phyloP scores from a whole-genome alignment of 2,113 vertebrate genomes.

The Castor canadensis region DNA sequence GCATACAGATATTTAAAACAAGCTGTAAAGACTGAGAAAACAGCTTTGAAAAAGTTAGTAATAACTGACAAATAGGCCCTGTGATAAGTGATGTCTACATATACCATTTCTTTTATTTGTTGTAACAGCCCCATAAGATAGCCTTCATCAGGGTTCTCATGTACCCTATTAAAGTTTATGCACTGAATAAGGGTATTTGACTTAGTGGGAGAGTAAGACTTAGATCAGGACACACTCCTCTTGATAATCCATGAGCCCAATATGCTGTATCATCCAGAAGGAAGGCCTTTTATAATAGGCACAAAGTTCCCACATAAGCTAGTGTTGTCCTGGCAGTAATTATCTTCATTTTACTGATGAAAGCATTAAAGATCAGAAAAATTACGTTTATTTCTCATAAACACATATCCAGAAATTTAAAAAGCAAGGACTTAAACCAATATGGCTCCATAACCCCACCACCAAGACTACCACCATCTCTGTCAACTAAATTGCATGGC shows the following conservation, averaged over 20 bases:
- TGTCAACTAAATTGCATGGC: not conserved
- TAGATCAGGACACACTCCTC: not conserved
- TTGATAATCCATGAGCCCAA: not conserved
- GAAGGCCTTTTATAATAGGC: not conserved
- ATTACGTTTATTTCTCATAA: conserved; percentile 1
- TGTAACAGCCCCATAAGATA: not conserved
- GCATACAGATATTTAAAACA: not conserved
- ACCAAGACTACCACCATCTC: not conserved
- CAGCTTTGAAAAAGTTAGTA: not conserved
- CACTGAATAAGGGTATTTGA: not conserved
- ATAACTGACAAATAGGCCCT: not conserved
- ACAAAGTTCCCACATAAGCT: not conserved
- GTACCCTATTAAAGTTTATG: not conserved
- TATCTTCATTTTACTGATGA: not conserved
- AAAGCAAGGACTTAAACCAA: not conserved
- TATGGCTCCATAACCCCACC: not conserved
- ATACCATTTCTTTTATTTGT: not conserved
- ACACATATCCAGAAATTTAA: not conserved
- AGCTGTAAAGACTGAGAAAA: not conserved
- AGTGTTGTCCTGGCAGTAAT: not conserved
- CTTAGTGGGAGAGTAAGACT: not conserved
- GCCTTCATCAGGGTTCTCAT: not conserved
- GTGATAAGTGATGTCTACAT: not conserved
- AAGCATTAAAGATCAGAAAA: not conserved
- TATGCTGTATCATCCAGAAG: not conserved